These are phyloP conservation scores for Conus ventricosus DNA, from an alignment of 1,140 invertebrate species.

Conservation along the genomic window DNA sequence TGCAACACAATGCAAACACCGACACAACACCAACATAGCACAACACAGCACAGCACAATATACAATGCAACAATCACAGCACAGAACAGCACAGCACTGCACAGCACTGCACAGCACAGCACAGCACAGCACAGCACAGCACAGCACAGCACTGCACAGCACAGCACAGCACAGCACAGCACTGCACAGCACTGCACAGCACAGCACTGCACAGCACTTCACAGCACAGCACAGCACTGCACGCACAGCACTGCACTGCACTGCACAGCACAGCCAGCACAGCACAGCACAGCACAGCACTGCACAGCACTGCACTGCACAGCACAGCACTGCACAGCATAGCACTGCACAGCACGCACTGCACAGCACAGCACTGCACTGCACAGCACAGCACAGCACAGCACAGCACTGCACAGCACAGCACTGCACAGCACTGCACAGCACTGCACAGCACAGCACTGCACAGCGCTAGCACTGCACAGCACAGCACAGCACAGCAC, in stretches of 20 bases:
- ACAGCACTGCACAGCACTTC: constrained; percentile 59
- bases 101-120: not conserved
- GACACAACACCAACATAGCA: no score
- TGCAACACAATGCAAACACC: no score
- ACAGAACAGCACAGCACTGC: constrained; percentile 48
- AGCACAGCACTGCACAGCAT: constrained; percentile 58
- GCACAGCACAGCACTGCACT: constrained; percentile 48
- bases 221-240: constrained; percentile 32
- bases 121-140: constrained; percentile 57
- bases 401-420: constrained; percentile 46
- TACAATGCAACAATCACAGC: no score
- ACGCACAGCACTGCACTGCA: constrained; percentile 7
- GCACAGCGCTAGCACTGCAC: constrained; percentile 13
- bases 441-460: constrained; percentile 43
- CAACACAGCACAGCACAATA: constrained; percentile 53
- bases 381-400: constrained; percentile 43
- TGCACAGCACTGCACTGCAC: constrained; percentile 44
- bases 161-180: constrained; percentile 57
- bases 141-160: constrained; percentile 55
- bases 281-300: constrained; percentile 17
- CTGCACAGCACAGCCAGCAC: constrained; percentile 48
- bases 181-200: constrained; percentile 56
- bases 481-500: constrained; percentile 30
- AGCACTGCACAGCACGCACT: constrained; percentile 53
- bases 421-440: constrained; percentile 39